Conservation (phyloP, 2,797 vertebrate genomes). For the Xenopus petersii region DNA sequence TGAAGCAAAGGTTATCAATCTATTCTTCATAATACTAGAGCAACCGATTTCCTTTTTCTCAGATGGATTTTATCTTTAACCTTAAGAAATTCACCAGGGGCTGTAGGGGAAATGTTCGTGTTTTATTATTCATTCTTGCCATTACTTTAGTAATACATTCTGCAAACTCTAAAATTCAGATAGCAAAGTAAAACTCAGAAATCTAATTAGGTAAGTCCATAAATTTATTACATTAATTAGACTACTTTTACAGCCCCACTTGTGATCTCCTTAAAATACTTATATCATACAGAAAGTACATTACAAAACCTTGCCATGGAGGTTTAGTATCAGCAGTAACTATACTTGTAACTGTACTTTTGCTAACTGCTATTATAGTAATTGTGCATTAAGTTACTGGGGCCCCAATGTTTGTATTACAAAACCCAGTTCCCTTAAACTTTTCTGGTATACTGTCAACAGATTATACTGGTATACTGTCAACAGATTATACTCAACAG, state of each 20-base stretch:
- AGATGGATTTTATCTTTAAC: conserved; percentile 42
- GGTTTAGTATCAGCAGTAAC: too few species aligned
- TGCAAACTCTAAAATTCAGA: background rate
- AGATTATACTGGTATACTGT: too few species aligned
- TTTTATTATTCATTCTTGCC: conserved; percentile 32
- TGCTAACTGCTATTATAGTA: too few species aligned
- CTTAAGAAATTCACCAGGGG: conserved; percentile 38
- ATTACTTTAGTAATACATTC: conserved; percentile 19
- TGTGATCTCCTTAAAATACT: too few species aligned
- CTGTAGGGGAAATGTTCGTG: conserved; percentile 31
- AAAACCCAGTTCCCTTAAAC: too few species aligned
- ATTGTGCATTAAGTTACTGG: too few species aligned
- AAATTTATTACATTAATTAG: background rate
- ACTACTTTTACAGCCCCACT: background rate
- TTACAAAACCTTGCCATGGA: too few species aligned
- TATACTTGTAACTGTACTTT: too few species aligned
- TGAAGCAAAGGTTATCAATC: conserved; percentile 40
- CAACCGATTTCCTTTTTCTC: conserved; percentile 28
- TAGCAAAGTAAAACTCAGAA: background rate
- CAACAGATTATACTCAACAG: too few species aligned
- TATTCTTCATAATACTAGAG: conserved; percentile 34
- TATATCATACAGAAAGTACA: too few species aligned
- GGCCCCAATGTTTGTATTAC: too few species aligned
- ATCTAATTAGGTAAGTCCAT: background rate
- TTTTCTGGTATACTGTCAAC: too few species aligned